Evolutionary conservation across 2,113 vertebrate species (phyloP).

Genomic region (Cisticola juncidis): DNA sequence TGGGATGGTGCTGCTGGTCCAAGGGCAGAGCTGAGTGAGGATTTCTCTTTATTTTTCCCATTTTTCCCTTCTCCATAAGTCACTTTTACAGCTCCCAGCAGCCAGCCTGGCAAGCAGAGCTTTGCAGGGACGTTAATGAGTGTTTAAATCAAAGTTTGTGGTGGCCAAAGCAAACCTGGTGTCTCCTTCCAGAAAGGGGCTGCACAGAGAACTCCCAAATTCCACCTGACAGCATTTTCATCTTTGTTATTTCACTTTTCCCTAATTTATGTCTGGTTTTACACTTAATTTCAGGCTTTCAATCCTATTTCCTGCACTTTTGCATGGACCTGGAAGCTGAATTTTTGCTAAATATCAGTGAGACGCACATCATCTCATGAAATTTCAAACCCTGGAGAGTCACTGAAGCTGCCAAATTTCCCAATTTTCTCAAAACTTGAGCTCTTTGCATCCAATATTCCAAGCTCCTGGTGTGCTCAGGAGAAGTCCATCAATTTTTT

Average conservation of each 20-base stretch:
- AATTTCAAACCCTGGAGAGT: not conserved
- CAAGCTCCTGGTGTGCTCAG: not conserved
- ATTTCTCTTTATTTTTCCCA: not conserved
- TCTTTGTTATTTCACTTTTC: not conserved
- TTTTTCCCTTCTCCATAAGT: not conserved
- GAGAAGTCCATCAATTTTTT: not conserved
- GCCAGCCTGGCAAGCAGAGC: not conserved
- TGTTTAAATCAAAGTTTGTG: not conserved
- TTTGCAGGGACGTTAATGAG: not conserved
- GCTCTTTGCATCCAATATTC: not conserved
- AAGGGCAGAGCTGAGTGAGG: not conserved
- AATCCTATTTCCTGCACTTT: not conserved
- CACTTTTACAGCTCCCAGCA: slow-evolving; percentile 3
- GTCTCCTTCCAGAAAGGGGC: not conserved
- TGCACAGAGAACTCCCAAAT: not conserved
- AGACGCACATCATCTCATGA: not conserved
- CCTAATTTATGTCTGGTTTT: not conserved
- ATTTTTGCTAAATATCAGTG: not conserved
- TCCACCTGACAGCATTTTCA: accelerated
- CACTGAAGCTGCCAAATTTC: not conserved
- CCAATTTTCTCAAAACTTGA: not conserved
- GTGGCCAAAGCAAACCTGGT: not conserved
- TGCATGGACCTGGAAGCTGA: not conserved
- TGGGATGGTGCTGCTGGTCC: not conserved
- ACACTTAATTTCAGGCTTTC: not conserved